Conservation (phyloP, 2,113 vertebrate species). For the Vidua macroura region DNA sequence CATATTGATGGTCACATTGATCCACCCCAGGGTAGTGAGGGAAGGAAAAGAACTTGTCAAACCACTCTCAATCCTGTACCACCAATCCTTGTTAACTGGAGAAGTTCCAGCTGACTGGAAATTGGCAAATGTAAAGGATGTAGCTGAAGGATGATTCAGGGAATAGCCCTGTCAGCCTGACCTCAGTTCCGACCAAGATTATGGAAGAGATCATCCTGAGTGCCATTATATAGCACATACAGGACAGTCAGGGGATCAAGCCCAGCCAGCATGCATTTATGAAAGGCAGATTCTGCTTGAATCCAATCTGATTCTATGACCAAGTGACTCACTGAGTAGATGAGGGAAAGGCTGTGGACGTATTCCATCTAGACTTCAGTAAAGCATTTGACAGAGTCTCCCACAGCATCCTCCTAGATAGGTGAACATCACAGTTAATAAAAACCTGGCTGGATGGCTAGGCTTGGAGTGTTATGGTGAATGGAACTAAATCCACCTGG, state of each 20-base stretch:
- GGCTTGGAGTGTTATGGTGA: rapidly evolving
- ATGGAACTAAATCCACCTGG: not conserved
- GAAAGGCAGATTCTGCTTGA: not conserved
- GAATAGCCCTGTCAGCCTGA: not conserved
- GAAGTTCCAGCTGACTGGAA: not conserved
- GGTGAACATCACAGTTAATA: not conserved
- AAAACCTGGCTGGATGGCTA: not conserved
- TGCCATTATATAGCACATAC: not conserved
- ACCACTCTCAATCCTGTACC: not conserved
- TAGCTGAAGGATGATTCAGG: not conserved
- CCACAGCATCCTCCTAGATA: not conserved
- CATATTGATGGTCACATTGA: not conserved
- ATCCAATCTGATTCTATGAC: not conserved
- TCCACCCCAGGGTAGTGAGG: not conserved
- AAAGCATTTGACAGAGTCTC: not conserved
- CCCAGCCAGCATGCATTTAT: not conserved
- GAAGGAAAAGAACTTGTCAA: not conserved
- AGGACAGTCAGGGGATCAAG: not conserved
- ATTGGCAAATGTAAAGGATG: not conserved
- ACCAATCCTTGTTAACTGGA: not conserved
- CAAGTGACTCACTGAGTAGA: not conserved
- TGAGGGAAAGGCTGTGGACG: not conserved
- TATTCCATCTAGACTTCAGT: not conserved
- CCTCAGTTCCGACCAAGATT: not conserved
- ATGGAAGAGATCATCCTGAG: not conserved